phyloP scores from a whole-genome alignment of 2,888 invertebrate species.

The Cerastoderma edule region DNA sequence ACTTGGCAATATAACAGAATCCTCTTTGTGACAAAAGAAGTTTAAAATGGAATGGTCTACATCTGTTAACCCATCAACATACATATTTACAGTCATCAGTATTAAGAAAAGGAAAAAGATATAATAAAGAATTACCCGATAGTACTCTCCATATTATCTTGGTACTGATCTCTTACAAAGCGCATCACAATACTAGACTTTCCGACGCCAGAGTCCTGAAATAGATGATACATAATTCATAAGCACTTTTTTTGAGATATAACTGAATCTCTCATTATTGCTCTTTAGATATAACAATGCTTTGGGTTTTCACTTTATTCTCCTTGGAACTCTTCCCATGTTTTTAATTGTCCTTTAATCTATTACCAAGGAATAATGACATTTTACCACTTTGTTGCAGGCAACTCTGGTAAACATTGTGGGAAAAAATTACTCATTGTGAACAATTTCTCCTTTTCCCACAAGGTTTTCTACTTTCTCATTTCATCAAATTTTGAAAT shows the following conservation, averaged over 20 bases:
- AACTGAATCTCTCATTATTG: neutral
- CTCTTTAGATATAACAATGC: neutral
- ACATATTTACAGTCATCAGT: no score
- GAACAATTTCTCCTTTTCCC: no score
- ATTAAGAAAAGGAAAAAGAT: no score
- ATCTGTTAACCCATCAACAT: no score
- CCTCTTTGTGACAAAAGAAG: no score
- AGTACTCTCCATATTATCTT: slow-evolving; percentile 82
- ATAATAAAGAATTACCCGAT: slow-evolving; percentile 84
- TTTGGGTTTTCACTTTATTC: neutral
- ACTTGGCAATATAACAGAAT: no score
- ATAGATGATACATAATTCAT: slow-evolving; percentile 17
- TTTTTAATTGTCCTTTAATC: neutral
- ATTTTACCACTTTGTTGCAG: neutral
- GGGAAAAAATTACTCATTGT: no score
- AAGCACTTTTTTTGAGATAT: neutral
- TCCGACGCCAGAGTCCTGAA: slow-evolving; percentile 84
- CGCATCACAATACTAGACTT: slow-evolving; percentile 84
- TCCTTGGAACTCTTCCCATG: neutral
- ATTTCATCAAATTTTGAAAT: no score
- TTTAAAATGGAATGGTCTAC: no score
- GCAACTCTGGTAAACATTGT: no score
- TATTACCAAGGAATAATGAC: neutral
- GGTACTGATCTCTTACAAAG: slow-evolving; percentile 84
- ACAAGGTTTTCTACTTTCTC: no score